phyloP scores from a whole-genome alignment of 2,888 invertebrate genomes.

The Alcis repandata region DNA sequence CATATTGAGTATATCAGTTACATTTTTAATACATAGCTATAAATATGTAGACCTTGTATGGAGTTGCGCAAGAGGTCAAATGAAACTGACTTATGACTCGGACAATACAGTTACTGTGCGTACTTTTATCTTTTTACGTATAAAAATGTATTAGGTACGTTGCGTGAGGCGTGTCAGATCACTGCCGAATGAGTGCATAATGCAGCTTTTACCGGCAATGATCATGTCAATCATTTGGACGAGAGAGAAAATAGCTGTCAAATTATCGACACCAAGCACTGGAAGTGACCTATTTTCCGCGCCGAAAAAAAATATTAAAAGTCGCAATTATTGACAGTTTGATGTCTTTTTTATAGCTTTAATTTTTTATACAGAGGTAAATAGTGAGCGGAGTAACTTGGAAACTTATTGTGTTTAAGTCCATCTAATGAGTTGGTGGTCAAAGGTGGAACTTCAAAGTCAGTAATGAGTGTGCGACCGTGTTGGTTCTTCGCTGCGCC shows the following conservation, averaged over 20 bases:
- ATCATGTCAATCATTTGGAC: constrained; percentile 59
- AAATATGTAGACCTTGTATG: constrained; percentile 17
- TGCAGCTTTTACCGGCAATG: constrained; percentile 37
- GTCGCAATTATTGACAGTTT: neutral
- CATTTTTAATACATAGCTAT: constrained; percentile 9
- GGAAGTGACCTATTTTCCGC: constrained; percentile 59
- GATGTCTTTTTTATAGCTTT: too few relatives aligned
- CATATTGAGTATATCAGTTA: neutral
- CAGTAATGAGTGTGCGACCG: neutral
- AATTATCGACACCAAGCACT: constrained; percentile 57
- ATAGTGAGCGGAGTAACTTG: too few relatives aligned
- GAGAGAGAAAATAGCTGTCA: constrained; percentile 47
- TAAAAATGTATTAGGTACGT: neutral
- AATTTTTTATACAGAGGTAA: too few relatives aligned
- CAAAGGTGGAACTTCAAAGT: neutral
- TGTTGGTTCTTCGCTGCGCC: too few relatives aligned
- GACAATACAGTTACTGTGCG: neutral
- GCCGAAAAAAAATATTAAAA: constrained; percentile 25
- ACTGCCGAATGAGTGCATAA: constrained; percentile 41
- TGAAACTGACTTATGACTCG: constrained; percentile 9
- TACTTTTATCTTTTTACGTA: neutral
- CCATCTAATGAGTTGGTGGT: neutral
- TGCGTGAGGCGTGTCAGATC: constrained; percentile 12
- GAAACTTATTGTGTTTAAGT: too few relatives aligned
- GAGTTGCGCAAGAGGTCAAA: constrained; percentile 14